phyloP scores from a whole-genome alignment of 2,113 vertebrate species.

The Neolamprologus ventralis region DNA sequence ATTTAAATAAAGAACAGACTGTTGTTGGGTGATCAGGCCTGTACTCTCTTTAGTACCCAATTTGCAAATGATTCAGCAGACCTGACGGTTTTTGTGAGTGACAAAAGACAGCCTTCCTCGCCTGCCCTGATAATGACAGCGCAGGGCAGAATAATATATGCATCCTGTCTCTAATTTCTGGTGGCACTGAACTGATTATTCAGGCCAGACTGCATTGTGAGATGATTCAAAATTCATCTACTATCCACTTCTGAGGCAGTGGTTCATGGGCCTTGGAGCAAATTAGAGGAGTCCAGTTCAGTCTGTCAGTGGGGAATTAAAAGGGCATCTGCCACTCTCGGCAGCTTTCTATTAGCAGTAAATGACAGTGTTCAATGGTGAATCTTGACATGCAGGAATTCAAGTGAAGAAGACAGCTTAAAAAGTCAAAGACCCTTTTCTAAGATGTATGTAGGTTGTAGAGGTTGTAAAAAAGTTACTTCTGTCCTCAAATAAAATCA shows the following conservation, averaged over 20 bases:
- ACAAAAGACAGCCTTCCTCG: slow-evolving; percentile 65
- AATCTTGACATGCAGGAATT: background rate
- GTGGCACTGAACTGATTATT: slow-evolving; percentile 74
- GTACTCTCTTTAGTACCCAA: slow-evolving; percentile 75
- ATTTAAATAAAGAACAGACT: background rate
- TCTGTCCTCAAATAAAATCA: background rate
- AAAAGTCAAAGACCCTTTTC: background rate
- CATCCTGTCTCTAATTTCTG: slow-evolving; percentile 73
- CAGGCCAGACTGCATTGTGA: slow-evolving; percentile 71
- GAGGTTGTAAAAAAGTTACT: background rate
- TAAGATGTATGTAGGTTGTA: background rate
- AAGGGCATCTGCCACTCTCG: slow-evolving; percentile 75
- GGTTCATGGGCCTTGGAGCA: slow-evolving; percentile 73
- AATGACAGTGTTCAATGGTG: slow-evolving; percentile 66
- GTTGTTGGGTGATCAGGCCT: slow-evolving; percentile 39
- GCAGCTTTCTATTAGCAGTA: slow-evolving; percentile 75
- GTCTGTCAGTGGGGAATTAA: slow-evolving; percentile 81
- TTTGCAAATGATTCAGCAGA: slow-evolving; percentile 82
- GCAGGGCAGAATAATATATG: slow-evolving; percentile 79
- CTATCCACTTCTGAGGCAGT: slow-evolving; percentile 81
- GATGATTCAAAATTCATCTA: slow-evolving; percentile 86
- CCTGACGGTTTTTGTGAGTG: slow-evolving; percentile 73
- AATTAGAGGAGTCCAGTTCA: slow-evolving; percentile 77
- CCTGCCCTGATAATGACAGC: slow-evolving; percentile 59
- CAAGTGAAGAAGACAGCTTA: background rate